Conservation (phyloP, 1,140 invertebrate species). For the Andricus grossulariae region DNA sequence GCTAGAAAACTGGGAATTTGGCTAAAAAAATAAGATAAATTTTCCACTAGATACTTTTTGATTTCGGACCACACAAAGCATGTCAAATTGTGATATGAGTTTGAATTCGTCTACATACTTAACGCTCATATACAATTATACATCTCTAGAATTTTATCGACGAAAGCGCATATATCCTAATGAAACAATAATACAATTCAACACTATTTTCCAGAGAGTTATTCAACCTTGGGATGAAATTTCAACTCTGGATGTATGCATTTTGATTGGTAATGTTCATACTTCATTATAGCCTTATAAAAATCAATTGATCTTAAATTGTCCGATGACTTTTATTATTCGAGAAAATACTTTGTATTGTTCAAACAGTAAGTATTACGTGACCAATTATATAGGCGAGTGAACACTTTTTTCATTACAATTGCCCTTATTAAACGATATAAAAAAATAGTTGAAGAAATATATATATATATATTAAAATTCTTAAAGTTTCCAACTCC, state of each 20-base stretch:
- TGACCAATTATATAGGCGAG: background rate
- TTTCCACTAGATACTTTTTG: too few species aligned
- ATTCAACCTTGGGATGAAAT: background rate
- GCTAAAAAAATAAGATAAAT: background rate
- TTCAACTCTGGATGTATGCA: background rate
- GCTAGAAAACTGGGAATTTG: too few species aligned
- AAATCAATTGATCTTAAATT: slow-evolving; percentile 1
- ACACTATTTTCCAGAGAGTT: background rate
- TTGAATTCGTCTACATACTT: background rate
- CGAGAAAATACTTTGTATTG: background rate
- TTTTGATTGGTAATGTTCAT: background rate
- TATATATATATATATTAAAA: too few species aligned
- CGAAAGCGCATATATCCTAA: background rate
- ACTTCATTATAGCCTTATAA: background rate
- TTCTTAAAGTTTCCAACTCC: too few species aligned
- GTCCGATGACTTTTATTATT: background rate
- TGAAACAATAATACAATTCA: slow-evolving; percentile 1
- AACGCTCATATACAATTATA: background rate
- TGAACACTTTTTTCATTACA: background rate
- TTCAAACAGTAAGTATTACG: background rate
- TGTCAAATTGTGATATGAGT: background rate
- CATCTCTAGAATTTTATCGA: slow-evolving; percentile 26
- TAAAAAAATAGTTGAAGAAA: too few species aligned
- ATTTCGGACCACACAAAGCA: too few species aligned
- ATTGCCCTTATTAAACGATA: too few species aligned